Evolutionary conservation across 2,888 invertebrate genomes (phyloP), one percentile per base, ranked within the genome.

Genomic region (Chrysodeixis includens): DNA sequence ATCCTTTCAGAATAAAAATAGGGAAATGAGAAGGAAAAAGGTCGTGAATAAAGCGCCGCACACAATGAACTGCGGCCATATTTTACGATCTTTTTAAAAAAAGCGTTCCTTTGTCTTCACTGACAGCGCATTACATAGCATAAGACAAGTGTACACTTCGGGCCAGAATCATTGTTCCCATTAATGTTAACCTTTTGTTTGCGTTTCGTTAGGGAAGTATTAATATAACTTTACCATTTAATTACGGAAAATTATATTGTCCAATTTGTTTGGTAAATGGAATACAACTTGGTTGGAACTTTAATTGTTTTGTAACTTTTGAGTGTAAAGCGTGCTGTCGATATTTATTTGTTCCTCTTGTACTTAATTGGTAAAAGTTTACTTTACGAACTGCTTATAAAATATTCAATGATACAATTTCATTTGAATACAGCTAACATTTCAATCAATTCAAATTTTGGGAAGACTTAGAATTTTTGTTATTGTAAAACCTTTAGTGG

Each of bases 1-100:
- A 93, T 93, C 93, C 92, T 93, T 92, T 90, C 90, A 89, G 87
- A 89, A 88, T 86, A 91, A 91, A 92, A 93, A 92, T 91, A 88
- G 90, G 90, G 91, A 92, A 93, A 92, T 92, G 90, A 88, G 88
- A 90, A 91, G 90, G 88, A 90, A 92, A 92, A 92, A 89, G 86
- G 88, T 88, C 84, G 75, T 86, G 90, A 91, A 93, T 89, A 90
- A 90, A 91, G 71, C 69, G 86, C 71, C 74, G 80, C 79, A 69
- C 81, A 93, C 93, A 94, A 94, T 91, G 78, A 90, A 82, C 73
- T 78, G 78, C 88, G 82, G 90, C 89, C 90, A 92, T 93, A 93
- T 93, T 93, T 91, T 88, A 90, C 88, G 87, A 88, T 89, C 88
- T 90, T 92, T 90, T 84, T 85, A 86, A 86, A 90, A 89, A 88